phyloP scores from a whole-genome alignment of 1,140 invertebrate genomes.

The Berghia stephanieae region DNA sequence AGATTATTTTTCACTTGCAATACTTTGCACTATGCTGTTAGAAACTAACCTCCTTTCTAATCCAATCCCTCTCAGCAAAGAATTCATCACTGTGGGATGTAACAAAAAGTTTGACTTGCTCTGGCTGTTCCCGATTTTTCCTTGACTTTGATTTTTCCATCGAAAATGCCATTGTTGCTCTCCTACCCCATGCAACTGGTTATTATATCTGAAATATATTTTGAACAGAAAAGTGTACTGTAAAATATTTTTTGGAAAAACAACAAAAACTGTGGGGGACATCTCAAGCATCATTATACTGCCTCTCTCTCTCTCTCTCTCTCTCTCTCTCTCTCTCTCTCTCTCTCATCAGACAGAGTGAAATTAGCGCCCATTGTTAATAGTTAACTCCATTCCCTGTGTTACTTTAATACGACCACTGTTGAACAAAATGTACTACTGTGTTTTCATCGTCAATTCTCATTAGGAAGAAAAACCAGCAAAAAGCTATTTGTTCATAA shows the following conservation, averaged over 20 bases:
- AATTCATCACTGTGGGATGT: slow-evolving; percentile 66
- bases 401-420: too few species aligned
- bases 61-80: slow-evolving; percentile 62
- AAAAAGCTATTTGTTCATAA: neutral
- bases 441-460: neutral
- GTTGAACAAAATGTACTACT: neutral
- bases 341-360: slow-evolving; percentile 18
- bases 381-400: neutral
- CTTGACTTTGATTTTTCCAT: slow-evolving; percentile 27
- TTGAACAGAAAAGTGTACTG: neutral
- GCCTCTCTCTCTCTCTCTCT: slow-evolving; percentile 21
- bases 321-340: slow-evolving; percentile 34
- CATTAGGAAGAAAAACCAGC: neutral
- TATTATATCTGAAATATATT: neutral
- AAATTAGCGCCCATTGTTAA: neutral
- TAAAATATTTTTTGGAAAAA: neutral
- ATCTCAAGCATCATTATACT: neutral
- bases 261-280: neutral
- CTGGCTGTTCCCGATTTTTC: slow-evolving; percentile 30
- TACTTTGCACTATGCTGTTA: neutral
- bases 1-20: neutral
- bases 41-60: slow-evolving; percentile 60
- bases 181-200: neutral
- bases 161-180: slow-evolving; percentile 48
- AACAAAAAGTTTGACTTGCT: slow-evolving; percentile 62